These are phyloP conservation scores for Tineola bisselliella DNA, from an alignment of 2,888 invertebrate species.

Conservation along the genomic window DNA sequence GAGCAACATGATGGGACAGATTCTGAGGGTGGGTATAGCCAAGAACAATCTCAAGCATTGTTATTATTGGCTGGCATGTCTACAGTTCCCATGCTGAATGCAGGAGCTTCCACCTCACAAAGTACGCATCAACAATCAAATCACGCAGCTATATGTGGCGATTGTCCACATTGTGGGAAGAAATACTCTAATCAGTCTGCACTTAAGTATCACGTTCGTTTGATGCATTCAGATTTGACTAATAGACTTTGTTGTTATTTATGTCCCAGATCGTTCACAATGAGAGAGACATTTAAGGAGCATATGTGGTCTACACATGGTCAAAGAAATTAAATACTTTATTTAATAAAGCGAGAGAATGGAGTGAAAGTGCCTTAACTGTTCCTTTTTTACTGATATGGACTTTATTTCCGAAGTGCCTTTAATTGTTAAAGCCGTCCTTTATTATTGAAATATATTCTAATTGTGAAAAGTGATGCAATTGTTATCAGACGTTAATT, in stretches of 20 bases:
- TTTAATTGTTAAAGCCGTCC: background rate
- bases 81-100: background rate
- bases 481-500: too few species aligned
- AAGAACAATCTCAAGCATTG: conserved; percentile 51
- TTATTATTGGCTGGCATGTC: conserved; percentile 53
- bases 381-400: conserved; percentile 14
- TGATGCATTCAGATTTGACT: conserved; percentile 75
- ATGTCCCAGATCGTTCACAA: conserved; percentile 74
- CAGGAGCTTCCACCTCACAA: conserved; percentile 33
- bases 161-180: conserved; percentile 76
- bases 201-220: conserved; percentile 73
- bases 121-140: conserved; percentile 52
- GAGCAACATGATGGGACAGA: conserved; percentile 54
- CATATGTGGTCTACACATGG: conserved; percentile 76
- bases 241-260: conserved; percentile 75
- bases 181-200: conserved; percentile 76
- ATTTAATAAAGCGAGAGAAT: conserved; percentile 6
- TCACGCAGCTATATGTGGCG: conserved; percentile 68
- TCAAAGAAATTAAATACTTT: conserved; percentile 61
- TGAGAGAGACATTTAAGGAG: conserved; percentile 74
- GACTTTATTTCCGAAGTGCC: conserved; percentile 2
- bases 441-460: background rate
- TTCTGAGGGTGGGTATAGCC: conserved; percentile 38
- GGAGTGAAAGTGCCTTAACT: conserved; percentile 42
- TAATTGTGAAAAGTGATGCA: background rate